A percentile compares a stretch with the other conserved stretches of the same genome.
Evolutionary conservation across 2,888 invertebrate genomes (phyloP).

Genomic region (Epinotia demarniana): DNA sequence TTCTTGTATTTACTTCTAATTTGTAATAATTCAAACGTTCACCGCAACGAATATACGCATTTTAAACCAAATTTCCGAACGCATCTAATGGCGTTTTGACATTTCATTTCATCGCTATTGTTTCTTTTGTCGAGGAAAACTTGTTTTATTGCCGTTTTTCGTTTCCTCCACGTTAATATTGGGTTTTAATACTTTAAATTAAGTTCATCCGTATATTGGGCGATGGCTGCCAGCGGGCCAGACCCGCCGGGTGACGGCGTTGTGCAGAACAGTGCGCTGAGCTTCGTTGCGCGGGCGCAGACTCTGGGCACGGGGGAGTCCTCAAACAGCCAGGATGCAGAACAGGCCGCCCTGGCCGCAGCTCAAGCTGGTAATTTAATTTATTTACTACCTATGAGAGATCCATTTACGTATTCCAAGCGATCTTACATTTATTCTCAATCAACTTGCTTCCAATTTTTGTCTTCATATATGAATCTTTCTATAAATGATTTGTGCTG

Average conservation of each 20-base stretch:
- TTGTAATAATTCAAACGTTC: not conserved
- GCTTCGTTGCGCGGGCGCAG: constrained; percentile 73
- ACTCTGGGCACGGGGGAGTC: constrained; percentile 53
- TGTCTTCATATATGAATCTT: no score
- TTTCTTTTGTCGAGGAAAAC: constrained; percentile 36
- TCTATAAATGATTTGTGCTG: no score
- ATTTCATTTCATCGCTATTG: constrained; percentile 35
- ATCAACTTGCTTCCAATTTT: no score
- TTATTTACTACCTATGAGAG: not conserved
- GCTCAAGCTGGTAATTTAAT: constrained; percentile 58
- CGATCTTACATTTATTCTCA: no score
- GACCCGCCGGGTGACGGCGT: constrained; percentile 61
- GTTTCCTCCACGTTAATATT: constrained; percentile 1
- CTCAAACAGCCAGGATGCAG: constrained; percentile 55
- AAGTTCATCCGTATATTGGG: constrained; percentile 46
- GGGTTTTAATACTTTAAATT: constrained; percentile 34
- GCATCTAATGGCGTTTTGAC: constrained; percentile 22
- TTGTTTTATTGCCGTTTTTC: constrained; percentile 24
- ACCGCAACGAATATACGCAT: no score
- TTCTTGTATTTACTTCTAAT: not conserved
- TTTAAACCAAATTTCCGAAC: constrained; percentile 20
- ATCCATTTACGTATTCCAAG: not conserved
- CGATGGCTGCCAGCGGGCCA: constrained; percentile 60
- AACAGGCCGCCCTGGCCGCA: constrained; percentile 53
- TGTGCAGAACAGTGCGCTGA: constrained; percentile 70